These are phyloP conservation scores for Biston betularia DNA, from an alignment of 2,888 invertebrate genomes.

Conservation along the genomic window DNA sequence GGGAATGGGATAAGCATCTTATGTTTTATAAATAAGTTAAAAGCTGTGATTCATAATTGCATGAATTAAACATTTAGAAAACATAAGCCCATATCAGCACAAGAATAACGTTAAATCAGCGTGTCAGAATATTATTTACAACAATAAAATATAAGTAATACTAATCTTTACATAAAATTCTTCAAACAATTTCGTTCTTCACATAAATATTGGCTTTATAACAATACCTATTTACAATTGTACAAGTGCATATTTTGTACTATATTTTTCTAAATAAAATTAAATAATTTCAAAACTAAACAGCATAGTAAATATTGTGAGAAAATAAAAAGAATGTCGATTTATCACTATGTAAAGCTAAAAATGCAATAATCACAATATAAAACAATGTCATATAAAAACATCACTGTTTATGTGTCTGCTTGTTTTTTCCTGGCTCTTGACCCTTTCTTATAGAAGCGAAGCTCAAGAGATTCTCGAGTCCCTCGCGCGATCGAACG, in stretches of 20 bases:
- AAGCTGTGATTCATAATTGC: neutral
- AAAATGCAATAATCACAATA: conserved; percentile 41
- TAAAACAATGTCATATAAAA: conserved; percentile 2
- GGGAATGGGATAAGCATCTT: conserved; percentile 21
- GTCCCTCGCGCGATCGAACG: conserved; percentile 78
- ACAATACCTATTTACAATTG: neutral
- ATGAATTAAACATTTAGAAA: conserved; percentile 1
- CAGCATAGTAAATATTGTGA: conserved; percentile 8
- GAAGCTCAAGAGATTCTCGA: conserved; percentile 76
- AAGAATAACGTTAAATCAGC: too few relatives aligned
- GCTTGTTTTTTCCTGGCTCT: conserved; percentile 66
- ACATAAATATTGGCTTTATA: neutral
- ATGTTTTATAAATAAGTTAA: conserved; percentile 1
- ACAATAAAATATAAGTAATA: conserved; percentile 3
- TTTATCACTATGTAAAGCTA: conserved; percentile 39
- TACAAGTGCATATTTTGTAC: conserved; percentile 10
- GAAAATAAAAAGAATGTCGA: conserved; percentile 11
- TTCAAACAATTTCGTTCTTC: conserved; percentile 6
- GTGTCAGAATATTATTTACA: conserved; percentile 3
- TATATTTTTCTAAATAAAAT: conserved; percentile 4
- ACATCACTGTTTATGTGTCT: conserved; percentile 47
- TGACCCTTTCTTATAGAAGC: conserved; percentile 67
- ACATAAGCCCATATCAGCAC: neutral
- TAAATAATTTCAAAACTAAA: conserved; percentile 14
- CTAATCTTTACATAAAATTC: conserved; percentile 1